Conservation (phyloP, 2,797 vertebrate genomes). For the Sebastes glaucus region DNA sequence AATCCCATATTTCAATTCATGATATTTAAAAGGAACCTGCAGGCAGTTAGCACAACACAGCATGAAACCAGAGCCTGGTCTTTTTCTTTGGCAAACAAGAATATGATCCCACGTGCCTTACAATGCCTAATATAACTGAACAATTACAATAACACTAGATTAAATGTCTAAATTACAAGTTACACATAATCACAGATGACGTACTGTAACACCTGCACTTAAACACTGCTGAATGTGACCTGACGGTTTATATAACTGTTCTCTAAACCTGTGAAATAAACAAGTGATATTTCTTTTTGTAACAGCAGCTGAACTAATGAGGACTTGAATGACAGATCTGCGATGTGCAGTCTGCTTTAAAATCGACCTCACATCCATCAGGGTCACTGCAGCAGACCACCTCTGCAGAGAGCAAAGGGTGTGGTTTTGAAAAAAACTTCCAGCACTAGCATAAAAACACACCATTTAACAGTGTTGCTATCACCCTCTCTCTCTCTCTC, state of each 20-base stretch:
- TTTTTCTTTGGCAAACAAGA: not conserved
- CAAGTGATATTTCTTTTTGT: not conserved
- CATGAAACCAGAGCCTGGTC: not conserved
- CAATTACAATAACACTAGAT: not conserved
- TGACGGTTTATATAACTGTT: constrained; percentile 18
- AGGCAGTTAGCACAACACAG: constrained; percentile 18
- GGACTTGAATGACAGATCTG: not conserved
- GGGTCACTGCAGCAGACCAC: constrained; percentile 56
- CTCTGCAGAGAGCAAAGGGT: constrained; percentile 51
- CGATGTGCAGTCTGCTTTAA: not conserved
- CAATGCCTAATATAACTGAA: not conserved
- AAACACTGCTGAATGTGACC: not conserved
- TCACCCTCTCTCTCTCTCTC: constrained; percentile 30
- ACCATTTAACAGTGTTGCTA: constrained; percentile 26
- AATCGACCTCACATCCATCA: constrained; percentile 4
- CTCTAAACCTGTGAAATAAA: constrained; percentile 6
- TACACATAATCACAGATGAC: constrained; percentile 7
- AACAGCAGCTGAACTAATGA: not conserved
- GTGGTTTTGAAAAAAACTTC: constrained; percentile 49
- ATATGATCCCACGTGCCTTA: not conserved
- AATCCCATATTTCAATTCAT: not conserved
- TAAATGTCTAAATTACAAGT: not conserved
- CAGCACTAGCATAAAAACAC: constrained; percentile 19
- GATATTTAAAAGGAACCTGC: not conserved
- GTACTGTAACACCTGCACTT: not conserved